Evolutionary conservation across 2,113 vertebrate genomes (phyloP).

Genomic region (Panthera tigris): DNA sequence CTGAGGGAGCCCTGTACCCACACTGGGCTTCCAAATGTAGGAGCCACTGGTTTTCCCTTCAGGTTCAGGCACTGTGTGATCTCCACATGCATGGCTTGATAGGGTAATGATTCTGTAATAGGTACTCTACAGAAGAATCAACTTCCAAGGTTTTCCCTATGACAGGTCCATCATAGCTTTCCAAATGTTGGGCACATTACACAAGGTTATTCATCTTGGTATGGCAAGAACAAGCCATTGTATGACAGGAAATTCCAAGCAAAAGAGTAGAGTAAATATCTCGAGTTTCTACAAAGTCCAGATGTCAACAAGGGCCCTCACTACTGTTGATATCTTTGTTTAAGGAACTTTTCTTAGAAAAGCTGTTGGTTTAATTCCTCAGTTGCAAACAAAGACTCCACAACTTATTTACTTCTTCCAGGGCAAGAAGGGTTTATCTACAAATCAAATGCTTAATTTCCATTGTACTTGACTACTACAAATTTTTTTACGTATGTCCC

Average conservation of each 20-base stretch:
- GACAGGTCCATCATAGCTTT: neutral
- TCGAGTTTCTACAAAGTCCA: neutral
- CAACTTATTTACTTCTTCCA: neutral
- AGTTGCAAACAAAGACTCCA: neutral
- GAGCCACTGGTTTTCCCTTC: neutral
- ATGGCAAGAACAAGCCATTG: fast-evolving
- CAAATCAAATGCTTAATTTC: neutral
- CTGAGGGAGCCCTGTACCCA: neutral
- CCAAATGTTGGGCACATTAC: neutral
- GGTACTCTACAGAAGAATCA: neutral
- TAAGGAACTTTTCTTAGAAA: neutral
- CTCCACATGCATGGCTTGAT: neutral
- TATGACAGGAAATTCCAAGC: neutral
- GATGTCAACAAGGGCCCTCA: neutral
- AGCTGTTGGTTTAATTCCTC: neutral
- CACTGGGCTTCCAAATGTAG: neutral
- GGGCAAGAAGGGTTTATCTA: neutral
- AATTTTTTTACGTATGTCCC: neutral
- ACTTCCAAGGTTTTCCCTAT: neutral
- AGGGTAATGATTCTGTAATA: neutral
- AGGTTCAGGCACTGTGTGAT: neutral
- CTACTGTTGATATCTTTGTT: neutral
- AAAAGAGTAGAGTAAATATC: neutral
- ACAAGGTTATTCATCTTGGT: neutral
- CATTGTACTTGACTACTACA: neutral